Base-by-base conservation (phyloP, 64 coral and sea anemone species). In the Actinia equina region DNA sequence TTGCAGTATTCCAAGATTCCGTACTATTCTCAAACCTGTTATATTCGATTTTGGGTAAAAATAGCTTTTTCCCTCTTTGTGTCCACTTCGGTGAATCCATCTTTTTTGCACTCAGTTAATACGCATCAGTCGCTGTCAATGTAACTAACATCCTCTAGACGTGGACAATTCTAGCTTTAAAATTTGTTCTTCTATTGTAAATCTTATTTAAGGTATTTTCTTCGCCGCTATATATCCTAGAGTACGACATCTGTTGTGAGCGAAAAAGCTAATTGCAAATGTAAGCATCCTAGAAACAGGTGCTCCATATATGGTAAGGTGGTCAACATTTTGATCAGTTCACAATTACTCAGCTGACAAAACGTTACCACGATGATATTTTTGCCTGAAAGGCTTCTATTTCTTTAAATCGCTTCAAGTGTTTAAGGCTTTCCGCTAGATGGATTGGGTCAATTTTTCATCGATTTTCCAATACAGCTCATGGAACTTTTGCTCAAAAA, bases 41-140 rank as follows among this genome's bases (percentile, higher is more conserved):
- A 64, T 91, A 91, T 69, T 91, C 89, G 52, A 91, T 91, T 91
- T 91, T 91, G 19, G 89, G 89, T 16, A 91, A 44, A 59, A 91
- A 86, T 22, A 91, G 70, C 77, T 86, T 91, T 70, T 85, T 91
- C 79, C 89, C 89, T 30, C 54, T 86, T 4, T 82, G 55, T 16
- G 77, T 14, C 65, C 71, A 59, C 18, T 52, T 81, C 76, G 7
- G 76, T 46, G 78, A 44, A 81, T 81, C 78, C 78, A 81, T 79
- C 62, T n/a, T n/a, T n/a, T 5, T 6, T n/a, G 5, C 12, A 78
- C 3, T 45, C 76, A 44, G 22, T 45, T 27, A 27, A 27, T 78
- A 3, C 43, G 4, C 3, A 5, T 4, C 43, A 22, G 3, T 65
- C n/a, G 3, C 5, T n/a, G 22, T 65, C 4, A 65, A 65, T 19